Base-by-base conservation (phyloP, 2,797 vertebrate genomes). In the Anolis apletophallus region DNA sequence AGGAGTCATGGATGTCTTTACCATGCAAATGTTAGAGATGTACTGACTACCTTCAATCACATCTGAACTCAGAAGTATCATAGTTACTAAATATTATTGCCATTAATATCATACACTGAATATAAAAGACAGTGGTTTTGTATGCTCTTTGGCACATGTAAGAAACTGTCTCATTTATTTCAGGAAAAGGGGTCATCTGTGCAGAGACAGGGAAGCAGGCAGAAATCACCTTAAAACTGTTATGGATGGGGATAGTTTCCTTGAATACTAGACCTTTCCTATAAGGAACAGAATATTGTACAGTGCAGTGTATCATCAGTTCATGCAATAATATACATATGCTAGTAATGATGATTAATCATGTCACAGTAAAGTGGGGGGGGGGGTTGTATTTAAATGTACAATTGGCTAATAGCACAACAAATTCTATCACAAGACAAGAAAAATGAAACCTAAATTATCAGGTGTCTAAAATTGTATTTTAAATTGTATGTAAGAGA, bases 401-500 rank as follows among this genome's bases (percentile, higher is more conserved):
- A 50, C 55, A 80, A 78, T 34, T 23, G 79, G 5, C 36, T n/a
- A 85, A 71, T 8, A 72, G 67, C 9, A 19, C 29, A 80, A 61
- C 36, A 32, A 50, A 75, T 61, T n/a, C n/a, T n/a, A n/a, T n/a
- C n/a, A 55, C 9, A 36, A 69, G 75, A 13, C 64, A 61, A 80
- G 2, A 26, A 23, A 80, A 36, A 17, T 29, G 32, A 72, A 76
- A 84, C 40, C 36, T 64, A 26, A 76, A 86, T 61, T n/a, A 75
- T 57, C 72, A 69, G 32, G 61, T 86, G 32, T 34, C 72, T 86
- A 81, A 55, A 74, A 81, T 54, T 86, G 36, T 85, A 75, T 61
- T 21, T 87, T 88, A n/a, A 74, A 88, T 17, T 80, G 26, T n/a
- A 86, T 90, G 75, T 78, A 68, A 86, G 85, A 26, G 3, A 77